Evolutionary conservation across 2,113 vertebrate genomes (phyloP).

Genomic region (Erythrolamprus reginae): DNA sequence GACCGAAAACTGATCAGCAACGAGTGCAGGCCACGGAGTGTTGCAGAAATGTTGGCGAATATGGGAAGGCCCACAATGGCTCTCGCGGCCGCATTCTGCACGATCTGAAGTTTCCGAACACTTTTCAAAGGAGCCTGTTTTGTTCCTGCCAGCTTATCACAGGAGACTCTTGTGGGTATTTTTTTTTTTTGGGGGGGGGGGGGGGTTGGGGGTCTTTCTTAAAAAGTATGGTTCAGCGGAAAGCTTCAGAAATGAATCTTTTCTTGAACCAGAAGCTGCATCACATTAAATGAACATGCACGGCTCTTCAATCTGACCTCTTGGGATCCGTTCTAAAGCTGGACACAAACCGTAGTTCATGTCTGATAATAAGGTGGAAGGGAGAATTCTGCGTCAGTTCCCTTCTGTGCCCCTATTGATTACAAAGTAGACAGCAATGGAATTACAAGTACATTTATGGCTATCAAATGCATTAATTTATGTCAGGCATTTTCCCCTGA

Average conservation of each 20-base stretch:
- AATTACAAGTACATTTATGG: background rate
- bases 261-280: background rate
- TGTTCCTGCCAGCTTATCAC: background rate
- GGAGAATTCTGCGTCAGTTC: background rate
- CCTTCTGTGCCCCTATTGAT: background rate
- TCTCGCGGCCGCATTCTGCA: no score
- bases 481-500: background rate
- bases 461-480: background rate
- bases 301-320: background rate
- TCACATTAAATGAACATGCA: background rate
- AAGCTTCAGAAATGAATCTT: background rate
- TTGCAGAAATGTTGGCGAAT: no score
- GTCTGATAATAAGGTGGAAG: background rate
- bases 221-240: background rate
- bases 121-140: no score
- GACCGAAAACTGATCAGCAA: no score
- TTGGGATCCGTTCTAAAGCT: background rate
- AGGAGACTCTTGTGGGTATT: background rate
- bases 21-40: no score
- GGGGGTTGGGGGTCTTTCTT: background rate
- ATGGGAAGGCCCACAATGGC: no score
- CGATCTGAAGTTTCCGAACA: no score
- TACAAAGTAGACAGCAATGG: background rate
- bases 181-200: no score
- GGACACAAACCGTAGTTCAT: background rate